Conservation (phyloP, 2,797 vertebrate genomes). For the Margarornis squamiger region DNA sequence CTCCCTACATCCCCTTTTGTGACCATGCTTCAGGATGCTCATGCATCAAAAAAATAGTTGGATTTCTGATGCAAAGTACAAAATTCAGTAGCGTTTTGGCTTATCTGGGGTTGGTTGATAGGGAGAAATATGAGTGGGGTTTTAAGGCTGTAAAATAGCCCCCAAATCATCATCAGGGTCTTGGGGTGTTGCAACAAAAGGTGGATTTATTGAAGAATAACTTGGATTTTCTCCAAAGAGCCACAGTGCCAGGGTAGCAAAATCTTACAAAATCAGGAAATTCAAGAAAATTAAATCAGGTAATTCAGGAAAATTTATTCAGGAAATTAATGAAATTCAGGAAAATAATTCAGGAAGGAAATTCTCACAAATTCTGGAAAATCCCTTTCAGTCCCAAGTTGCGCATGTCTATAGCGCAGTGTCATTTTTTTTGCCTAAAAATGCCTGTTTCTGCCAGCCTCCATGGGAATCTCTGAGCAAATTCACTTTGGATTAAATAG, state of each 20-base stretch:
- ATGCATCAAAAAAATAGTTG: rapidly evolving
- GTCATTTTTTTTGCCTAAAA: neutral
- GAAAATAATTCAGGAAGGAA: neutral
- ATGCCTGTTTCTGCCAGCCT: neutral
- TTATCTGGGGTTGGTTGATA: neutral
- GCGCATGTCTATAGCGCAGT: rapidly evolving
- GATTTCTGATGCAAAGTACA: neutral
- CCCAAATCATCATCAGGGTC: rapidly evolving
- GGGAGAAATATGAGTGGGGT: neutral
- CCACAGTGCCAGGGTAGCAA: rapidly evolving
- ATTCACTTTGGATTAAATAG: neutral
- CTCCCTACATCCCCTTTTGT: neutral
- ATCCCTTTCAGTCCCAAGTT: rapidly evolving
- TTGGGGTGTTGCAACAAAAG: neutral
- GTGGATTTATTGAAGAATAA: neutral
- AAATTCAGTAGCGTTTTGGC: neutral
- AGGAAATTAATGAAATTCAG: neutral
- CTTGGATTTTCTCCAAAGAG: neutral
- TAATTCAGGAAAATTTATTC: neutral
- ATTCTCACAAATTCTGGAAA: neutral
- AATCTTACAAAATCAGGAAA: neutral
- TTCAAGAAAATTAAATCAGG: neutral
- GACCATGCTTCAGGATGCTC: rapidly evolving
- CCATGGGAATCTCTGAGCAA: neutral
- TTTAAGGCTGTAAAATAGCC: neutral